Base-by-base conservation (phyloP, 2,888 invertebrate species). In the Corbicula japonica region DNA sequence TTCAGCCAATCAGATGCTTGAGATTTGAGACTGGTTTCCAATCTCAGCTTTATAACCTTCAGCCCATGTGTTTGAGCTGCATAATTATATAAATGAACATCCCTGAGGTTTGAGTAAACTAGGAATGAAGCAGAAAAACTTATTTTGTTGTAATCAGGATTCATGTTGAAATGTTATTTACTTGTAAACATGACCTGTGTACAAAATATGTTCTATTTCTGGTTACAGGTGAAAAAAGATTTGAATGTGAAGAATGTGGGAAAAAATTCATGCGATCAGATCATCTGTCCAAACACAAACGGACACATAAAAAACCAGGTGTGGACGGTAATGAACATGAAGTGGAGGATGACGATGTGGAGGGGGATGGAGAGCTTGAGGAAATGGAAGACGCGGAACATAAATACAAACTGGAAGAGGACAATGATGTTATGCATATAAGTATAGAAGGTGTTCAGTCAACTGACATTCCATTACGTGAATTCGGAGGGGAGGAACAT, bases 181-280 rank as follows among this genome's bases (percentile, higher is more conserved):
- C n/a, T n/a, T n/a, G n/a, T n/a, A n/a, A n/a, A n/a, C n/a, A n/a
- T n/a, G n/a, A n/a, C n/a, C n/a, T n/a, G n/a, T 46, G 46, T 46
- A 46, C 46, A 5, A n/a, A 46, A 18, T 46, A 18, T 18, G n/a
- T 46, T 2, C 21, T 1, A 28, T 28, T 50, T 54, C 6, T 62
- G 4, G 8, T 80, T 76, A 6, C 85, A 93, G 93, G 93, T 78
- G 98, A 98, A 95, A 98, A 99, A 54, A 98, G 98, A 0, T 98
- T 96, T 92, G 95, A 96, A 0, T 98, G 98, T 92, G 94, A 95
- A 0, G 95, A 96, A 26, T 98, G 98, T 90, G 97, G 97, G 0
- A 98, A 98, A 94, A 95, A 96, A 78, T 98, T 98, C 91, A 98
- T 98, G 0, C 95, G 98, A 46, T 96, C 98, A 86, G 98, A 98